Conservation (phyloP, 2,888 invertebrate species). For the Poecilobothrus nobilitatus region DNA sequence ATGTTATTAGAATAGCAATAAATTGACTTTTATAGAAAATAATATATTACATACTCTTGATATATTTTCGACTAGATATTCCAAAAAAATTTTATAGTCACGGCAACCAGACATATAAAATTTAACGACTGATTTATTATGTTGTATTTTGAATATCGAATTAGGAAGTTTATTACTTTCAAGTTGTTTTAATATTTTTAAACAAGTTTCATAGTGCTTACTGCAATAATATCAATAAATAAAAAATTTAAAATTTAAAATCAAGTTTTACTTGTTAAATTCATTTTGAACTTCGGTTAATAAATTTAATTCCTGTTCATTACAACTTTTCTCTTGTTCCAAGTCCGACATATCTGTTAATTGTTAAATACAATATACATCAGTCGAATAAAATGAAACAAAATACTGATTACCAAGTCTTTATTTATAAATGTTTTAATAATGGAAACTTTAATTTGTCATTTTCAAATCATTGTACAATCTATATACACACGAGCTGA, state of each 20-base stretch:
- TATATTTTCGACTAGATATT: slow-evolving; percentile 50
- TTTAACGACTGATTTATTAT: slow-evolving; percentile 77
- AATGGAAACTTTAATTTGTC: no score
- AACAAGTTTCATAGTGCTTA: slow-evolving; percentile 33
- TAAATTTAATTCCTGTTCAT: slow-evolving; percentile 34
- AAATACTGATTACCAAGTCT: no score
- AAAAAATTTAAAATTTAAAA: background rate
- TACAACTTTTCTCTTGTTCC: background rate
- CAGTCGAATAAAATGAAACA: no score
- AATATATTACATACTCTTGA: slow-evolving; percentile 24
- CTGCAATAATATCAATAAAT: slow-evolving; percentile 22
- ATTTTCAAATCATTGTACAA: no score
- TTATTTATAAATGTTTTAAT: no score
- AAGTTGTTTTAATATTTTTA: slow-evolving; percentile 33
- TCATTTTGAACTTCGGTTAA: slow-evolving; percentile 38
- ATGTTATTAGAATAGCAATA: background rate
- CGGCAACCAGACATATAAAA: slow-evolving; percentile 67
- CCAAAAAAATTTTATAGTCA: slow-evolving; percentile 64
- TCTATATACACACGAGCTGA: no score
- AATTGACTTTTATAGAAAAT: background rate
- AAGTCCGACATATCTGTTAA: background rate
- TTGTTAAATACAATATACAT: no score
- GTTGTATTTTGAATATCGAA: slow-evolving; percentile 38
- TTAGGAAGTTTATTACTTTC: slow-evolving; percentile 31
- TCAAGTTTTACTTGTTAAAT: slow-evolving; percentile 34